Conservation (phyloP, 2,797 vertebrate species). For the Leucoraja ocellata region DNA sequence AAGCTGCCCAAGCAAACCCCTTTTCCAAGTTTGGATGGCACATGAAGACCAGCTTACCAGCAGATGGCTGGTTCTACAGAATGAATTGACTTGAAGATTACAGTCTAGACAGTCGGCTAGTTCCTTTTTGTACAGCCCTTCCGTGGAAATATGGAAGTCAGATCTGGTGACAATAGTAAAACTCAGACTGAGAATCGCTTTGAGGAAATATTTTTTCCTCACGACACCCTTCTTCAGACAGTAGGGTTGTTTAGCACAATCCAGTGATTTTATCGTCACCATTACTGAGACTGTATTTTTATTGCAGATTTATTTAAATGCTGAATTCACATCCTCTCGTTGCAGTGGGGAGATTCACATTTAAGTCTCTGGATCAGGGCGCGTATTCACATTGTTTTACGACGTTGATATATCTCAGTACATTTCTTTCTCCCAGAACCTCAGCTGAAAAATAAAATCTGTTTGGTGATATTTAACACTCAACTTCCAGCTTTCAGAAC, state of each 20-base stretch:
- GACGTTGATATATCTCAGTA: background rate
- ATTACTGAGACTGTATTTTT: too few relatives aligned
- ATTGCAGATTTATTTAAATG: too few relatives aligned
- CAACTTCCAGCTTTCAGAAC: constrained; percentile 1
- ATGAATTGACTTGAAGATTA: background rate
- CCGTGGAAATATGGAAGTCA: background rate
- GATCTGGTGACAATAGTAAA: background rate
- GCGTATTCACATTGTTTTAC: too few relatives aligned
- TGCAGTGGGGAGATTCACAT: too few relatives aligned
- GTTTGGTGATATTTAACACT: background rate
- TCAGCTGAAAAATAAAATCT: background rate
- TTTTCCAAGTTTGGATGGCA: background rate
- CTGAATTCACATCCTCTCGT: too few relatives aligned
- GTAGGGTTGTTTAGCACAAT: too few relatives aligned
- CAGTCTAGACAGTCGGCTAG: background rate
- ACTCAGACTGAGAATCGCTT: background rate
- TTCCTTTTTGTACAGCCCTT: background rate
- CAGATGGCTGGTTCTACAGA: background rate
- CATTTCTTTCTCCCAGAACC: background rate
- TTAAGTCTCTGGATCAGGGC: too few relatives aligned
- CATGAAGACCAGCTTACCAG: background rate
- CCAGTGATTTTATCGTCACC: too few relatives aligned
- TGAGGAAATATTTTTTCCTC: background rate
- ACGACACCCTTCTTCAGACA: too few relatives aligned
- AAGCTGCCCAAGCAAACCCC: too few relatives aligned